These are phyloP conservation scores for Urocynchramus pylzowi DNA, from an alignment of 2,113 vertebrate genomes.

Conservation along the genomic window DNA sequence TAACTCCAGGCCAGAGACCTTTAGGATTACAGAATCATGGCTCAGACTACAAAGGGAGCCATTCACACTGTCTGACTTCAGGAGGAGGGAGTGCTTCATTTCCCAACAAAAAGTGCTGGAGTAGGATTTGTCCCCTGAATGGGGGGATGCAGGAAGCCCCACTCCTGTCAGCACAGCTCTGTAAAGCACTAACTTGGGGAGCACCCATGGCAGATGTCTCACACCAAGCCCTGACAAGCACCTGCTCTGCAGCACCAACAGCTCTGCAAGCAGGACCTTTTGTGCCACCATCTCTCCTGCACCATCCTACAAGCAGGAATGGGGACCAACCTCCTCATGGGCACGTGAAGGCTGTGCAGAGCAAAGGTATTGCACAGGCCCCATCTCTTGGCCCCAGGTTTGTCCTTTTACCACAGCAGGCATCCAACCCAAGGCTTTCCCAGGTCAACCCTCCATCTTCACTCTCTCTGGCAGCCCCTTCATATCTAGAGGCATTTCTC, in stretches of 20 bases:
- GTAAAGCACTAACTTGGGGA: background rate
- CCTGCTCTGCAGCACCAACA: background rate
- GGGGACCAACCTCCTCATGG: background rate
- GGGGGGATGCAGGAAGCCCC: background rate
- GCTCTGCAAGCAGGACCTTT: background rate
- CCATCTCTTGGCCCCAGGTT: background rate
- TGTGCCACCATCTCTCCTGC: background rate
- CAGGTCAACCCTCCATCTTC: background rate
- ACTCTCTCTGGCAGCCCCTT: background rate
- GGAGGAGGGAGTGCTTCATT: background rate
- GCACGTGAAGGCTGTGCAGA: background rate
- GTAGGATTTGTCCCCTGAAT: background rate
- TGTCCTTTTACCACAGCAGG: background rate
- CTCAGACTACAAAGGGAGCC: slow-evolving; percentile 6
- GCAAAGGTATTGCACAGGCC: background rate
- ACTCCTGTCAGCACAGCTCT: background rate
- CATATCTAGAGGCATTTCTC: background rate
- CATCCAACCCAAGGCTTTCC: background rate
- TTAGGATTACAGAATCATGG: background rate
- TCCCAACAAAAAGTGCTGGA: background rate
- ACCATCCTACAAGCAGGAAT: background rate
- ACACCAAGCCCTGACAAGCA: background rate
- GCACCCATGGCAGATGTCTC: background rate
- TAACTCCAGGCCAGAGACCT: background rate
- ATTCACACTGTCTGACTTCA: background rate